Conservation (phyloP, 2,113 vertebrate genomes). For the Stomatorhinus ivindoensis region DNA sequence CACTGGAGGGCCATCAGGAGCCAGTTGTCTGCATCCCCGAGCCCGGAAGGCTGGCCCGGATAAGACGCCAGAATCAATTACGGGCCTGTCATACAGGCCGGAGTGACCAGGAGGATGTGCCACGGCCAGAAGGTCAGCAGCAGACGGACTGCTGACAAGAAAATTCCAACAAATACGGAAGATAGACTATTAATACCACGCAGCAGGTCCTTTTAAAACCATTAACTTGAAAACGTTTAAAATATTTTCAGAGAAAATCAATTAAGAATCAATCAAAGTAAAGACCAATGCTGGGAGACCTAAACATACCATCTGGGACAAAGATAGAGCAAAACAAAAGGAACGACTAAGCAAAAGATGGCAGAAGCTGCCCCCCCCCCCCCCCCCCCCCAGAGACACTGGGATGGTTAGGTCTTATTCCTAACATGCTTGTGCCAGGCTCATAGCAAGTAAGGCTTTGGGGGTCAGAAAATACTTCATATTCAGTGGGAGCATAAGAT, state of each 20-base stretch:
- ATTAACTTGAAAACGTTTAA: not conserved
- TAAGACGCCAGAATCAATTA: not conserved
- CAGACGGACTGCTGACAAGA: not conserved
- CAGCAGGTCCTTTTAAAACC: not conserved
- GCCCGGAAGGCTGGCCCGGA: not conserved
- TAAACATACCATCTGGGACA: not conserved
- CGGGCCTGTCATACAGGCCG: not conserved
- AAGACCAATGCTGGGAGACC: not conserved
- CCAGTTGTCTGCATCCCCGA: not conserved
- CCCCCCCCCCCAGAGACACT: not conserved
- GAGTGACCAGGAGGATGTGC: not conserved
- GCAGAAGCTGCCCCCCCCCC: not conserved
- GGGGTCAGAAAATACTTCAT: not conserved
- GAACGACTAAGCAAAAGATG: not conserved
- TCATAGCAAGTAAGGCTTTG: not conserved
- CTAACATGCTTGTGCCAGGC: constrained; percentile 17
- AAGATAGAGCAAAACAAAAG: not conserved
- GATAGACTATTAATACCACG: not conserved
- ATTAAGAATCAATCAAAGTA: not conserved
- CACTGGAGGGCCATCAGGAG: not conserved
- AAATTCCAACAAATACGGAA: not conserved
- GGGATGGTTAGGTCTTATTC: constrained; percentile 11
- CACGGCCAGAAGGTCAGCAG: not conserved
- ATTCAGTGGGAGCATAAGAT: not conserved
- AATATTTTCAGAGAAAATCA: not conserved